Base-by-base conservation (phyloP, 1,140 invertebrate genomes). In the Zaprionus capensis region DNA sequence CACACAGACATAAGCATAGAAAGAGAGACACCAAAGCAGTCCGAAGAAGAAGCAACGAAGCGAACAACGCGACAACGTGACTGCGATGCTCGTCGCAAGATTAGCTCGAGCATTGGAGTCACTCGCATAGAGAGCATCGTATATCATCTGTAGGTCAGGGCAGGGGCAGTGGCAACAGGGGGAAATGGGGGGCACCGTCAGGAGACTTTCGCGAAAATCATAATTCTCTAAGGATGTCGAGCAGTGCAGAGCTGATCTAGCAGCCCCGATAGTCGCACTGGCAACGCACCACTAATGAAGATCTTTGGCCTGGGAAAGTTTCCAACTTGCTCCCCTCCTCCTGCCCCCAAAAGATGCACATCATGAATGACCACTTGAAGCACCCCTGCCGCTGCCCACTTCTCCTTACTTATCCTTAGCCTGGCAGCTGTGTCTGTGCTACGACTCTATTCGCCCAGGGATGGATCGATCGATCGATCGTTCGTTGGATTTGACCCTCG, bases 221-320 rank as follows among this genome's bases (percentile, higher is more conserved):
- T 76, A 76, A 69, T 77, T 76, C 78, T 69, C 61, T 58, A 80
- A 77, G 74, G 75, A 78, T 80, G 70, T 64, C 56, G 57, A 70
- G 64, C 51, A 62, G 62, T 49, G 62, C 44, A 59, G 46, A 61
- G 46, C 65, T 82, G 82, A 73, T 65, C 53, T 56, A 58, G 24
- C 63, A 55, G 46, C 49, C 65, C 41, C 71, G 81, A 72, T 79
- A 88, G 67, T 71, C 74, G 61, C 36, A 17, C 11, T 31, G 26
- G 46, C 49, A 63, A 66, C 41, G 26, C 76, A 55, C 76, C 76
- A 49, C 76, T 81, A 79, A 78, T 80, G 78, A 78, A 78, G 75
- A 70, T 84, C 71, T 81, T 63, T 78, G 80, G 70, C 84, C 68
- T 87, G 84, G 84, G 84, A 87, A 87, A 87, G 68, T 78, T 66